Base-by-base conservation (phyloP, 2,113 vertebrate genomes). In the Smithornis capensis region DNA sequence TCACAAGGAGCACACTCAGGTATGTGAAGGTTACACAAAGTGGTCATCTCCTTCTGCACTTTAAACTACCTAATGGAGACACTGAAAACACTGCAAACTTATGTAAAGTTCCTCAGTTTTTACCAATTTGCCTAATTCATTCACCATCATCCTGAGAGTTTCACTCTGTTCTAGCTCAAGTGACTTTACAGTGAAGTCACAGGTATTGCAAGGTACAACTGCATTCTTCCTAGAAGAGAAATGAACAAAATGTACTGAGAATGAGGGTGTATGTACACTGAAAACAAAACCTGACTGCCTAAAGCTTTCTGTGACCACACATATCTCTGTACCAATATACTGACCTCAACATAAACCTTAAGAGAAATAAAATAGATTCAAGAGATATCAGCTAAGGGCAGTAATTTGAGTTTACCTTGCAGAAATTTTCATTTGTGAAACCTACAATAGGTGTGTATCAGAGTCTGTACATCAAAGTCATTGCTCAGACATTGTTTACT, bases 191-290 rank as follows among this genome's bases (percentile, higher is more conserved):
- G 25, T 62, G 50, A 87, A 91, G 68, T 82, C 62, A 53, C 16
- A 74, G 28, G 31, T 70, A 83, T 13, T 47, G 40, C 25, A 87
- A 84, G 47, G 63, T 70, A 42, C 37, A 62, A 63, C 3, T 47
- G 33, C 6, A 5, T 91, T 89, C 82, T 74, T 92, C 67, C 65
- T 89, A 69, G 82, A 92, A 60, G 56, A 68, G 70, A 84, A 91
- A 80, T 73, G 91, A 71, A 92, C 92, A 84, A 92, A 88, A 80
- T 69, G 92, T 91, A 38, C 86, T 49, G 45, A 50, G 59, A 83
- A n/a, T 24, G 53, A 87, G 38, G 18, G 19, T 49, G 14, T 70
- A 81, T 83, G 82, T 94, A 92, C 60, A 86, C 69, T 78, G 63
- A 87, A 95, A 95, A 94, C 93, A 94, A 84, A 94, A 47, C 29